Conservation (phyloP, 1,140 invertebrate species). For the Ptiloglossa arizonensis region DNA sequence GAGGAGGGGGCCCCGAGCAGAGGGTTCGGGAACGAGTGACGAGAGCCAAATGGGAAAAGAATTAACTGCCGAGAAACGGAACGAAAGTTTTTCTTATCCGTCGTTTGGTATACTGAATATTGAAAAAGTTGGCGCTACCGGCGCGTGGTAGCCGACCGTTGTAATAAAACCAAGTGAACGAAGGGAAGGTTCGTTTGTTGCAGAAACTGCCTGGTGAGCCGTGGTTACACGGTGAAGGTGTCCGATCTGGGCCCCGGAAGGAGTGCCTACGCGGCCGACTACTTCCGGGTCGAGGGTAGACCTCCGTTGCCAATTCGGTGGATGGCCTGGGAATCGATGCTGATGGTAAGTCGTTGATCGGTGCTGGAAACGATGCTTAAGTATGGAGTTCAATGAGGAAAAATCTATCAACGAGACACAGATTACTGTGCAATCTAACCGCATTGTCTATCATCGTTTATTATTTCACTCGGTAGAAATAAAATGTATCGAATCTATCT, state of each 20-base stretch:
- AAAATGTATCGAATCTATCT: too few relatives aligned
- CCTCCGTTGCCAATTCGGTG: constrained; percentile 86
- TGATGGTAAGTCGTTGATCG: constrained; percentile 83
- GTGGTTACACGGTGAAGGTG: constrained; percentile 90
- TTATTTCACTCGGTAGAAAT: too few relatives aligned
- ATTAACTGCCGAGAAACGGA: neutral
- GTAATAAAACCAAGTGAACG: neutral
- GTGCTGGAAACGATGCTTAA: neutral
- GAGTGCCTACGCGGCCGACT: constrained; percentile 87
- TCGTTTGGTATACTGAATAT: neutral
- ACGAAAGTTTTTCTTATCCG: neutral
- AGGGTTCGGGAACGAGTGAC: too few relatives aligned
- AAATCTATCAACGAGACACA: too few relatives aligned
- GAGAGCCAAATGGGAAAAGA: constrained; percentile 5
- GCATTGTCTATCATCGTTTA: too few relatives aligned
- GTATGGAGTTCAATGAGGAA: too few relatives aligned
- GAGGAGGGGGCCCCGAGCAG: neutral
- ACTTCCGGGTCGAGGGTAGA: constrained; percentile 85
- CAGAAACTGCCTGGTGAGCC: constrained; percentile 93
- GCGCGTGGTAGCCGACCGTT: neutral
- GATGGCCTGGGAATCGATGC: constrained; percentile 88
- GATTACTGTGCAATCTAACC: too few relatives aligned
- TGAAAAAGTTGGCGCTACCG: constrained; percentile 18
- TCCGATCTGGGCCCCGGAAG: constrained; percentile 89
- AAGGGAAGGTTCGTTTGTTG: constrained; percentile 55